phyloP scores from a whole-genome alignment of 2,113 vertebrate genomes.

The Paramisgurnus dabryanus region DNA sequence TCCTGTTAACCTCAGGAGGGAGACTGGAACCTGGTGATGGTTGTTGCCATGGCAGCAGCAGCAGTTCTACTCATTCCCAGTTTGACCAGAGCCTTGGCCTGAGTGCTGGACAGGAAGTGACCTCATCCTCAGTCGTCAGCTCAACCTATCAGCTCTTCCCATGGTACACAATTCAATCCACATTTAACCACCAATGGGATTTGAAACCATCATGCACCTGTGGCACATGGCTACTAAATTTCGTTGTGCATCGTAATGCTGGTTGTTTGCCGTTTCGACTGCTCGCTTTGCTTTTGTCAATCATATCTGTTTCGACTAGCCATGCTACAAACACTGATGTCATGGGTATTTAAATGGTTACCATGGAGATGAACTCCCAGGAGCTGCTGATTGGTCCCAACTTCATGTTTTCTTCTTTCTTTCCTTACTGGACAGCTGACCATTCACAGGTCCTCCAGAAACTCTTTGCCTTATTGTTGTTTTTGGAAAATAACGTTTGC shows the following conservation, averaged over 20 bases:
- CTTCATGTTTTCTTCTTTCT: background rate
- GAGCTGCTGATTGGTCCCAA: conserved; percentile 17
- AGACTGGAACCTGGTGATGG: conserved; percentile 71
- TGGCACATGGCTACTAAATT: conserved; percentile 13
- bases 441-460: background rate
- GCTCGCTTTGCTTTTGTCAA: conserved; percentile 28
- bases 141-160: background rate
- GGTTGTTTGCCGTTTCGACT: conserved; percentile 16
- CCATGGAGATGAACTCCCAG: background rate
- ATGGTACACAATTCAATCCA: conserved; percentile 12
- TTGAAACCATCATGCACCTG: background rate
- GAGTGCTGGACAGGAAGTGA: conserved; percentile 62
- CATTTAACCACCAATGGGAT: conserved; percentile 6
- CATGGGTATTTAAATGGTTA: background rate
- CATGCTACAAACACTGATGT: conserved; percentile 3
- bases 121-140: conserved; percentile 41
- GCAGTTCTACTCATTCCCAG: conserved; percentile 72
- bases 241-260: conserved; percentile 19
- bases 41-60: conserved; percentile 68
- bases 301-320: background rate
- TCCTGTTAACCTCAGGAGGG: conserved; percentile 47
- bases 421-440: background rate
- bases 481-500: conserved; percentile 11
- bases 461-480: conserved; percentile 50
- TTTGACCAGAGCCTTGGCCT: conserved; percentile 65